Conservation (phyloP, 2,113 vertebrate genomes). For the Macquaria ambigua region DNA sequence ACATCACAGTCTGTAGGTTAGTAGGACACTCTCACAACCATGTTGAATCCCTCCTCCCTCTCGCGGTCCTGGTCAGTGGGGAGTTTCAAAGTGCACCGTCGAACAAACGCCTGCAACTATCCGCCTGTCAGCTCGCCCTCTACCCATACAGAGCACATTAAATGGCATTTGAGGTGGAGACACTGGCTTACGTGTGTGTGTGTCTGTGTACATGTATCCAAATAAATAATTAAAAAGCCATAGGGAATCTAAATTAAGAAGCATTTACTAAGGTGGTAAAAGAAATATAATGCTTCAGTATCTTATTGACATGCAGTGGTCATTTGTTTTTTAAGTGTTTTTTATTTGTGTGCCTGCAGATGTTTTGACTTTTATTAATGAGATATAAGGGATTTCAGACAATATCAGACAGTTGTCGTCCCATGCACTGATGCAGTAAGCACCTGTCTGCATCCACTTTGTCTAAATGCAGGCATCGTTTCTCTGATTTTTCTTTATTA, state of each 20-base stretch:
- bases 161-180: background rate
- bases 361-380: background rate
- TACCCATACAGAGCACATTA: background rate
- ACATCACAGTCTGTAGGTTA: constrained; percentile 51
- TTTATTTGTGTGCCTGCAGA: background rate
- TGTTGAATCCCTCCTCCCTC: constrained; percentile 1
- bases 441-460: background rate
- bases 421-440: background rate
- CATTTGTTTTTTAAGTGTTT: too few species aligned
- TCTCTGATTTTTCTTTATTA: background rate
- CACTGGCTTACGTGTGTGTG: background rate
- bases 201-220: background rate
- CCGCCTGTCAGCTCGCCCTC: background rate
- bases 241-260: background rate
- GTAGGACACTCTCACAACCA: constrained; percentile 21
- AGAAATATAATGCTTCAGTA: background rate
- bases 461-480: background rate
- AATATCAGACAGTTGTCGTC: background rate
- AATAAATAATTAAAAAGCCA: background rate
- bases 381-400: background rate
- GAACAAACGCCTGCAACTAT: background rate
- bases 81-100: background rate
- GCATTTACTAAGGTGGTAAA: background rate
- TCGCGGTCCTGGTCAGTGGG: background rate
- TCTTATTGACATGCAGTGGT: background rate